Evolutionary conservation across 2,888 invertebrate species (phyloP).

Genomic region (Habrosyne pyritoides): DNA sequence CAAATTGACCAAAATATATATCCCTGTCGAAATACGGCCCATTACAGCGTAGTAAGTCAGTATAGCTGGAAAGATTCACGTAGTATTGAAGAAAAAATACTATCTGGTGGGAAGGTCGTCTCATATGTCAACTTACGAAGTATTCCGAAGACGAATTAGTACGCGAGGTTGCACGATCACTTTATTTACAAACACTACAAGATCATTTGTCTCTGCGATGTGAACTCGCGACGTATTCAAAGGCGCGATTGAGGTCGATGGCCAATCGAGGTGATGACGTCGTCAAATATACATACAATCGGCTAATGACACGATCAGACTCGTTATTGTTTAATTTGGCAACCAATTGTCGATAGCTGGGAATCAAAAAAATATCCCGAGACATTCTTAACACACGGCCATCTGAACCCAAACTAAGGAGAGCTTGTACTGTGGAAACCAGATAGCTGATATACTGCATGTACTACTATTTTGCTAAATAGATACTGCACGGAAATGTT

Average conservation of each 20-base stretch:
- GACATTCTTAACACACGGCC: too few species aligned
- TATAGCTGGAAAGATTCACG: too few species aligned
- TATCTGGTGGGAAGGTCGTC: too few species aligned
- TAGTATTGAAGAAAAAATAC: too few species aligned
- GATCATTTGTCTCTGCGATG: constrained; percentile 1
- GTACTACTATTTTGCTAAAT: too few species aligned
- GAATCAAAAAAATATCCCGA: too few species aligned
- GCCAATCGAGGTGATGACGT: constrained; percentile 37
- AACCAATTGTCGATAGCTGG: constrained; percentile 5
- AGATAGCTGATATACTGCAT: too few species aligned
- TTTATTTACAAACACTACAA: constrained; percentile 3
- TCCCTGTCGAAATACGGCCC: not conserved
- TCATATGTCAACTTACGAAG: not conserved
- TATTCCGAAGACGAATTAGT: not conserved
- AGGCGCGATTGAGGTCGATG: constrained; percentile 25
- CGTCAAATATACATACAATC: constrained; percentile 21
- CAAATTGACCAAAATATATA: not conserved
- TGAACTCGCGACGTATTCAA: constrained; percentile 2
- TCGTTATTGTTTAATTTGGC: constrained; percentile 6
- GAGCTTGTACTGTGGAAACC: too few species aligned
- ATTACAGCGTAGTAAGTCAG: too few species aligned
- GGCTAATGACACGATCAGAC: constrained; percentile 22
- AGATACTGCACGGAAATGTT: too few species aligned
- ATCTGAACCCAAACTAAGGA: too few species aligned
- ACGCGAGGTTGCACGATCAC: not conserved